A percentile compares a stretch with the other conserved stretches of the same genome.
Evolutionary conservation across 2,888 invertebrate genomes (phyloP).

Genomic region (Nymphalis polychloros): DNA sequence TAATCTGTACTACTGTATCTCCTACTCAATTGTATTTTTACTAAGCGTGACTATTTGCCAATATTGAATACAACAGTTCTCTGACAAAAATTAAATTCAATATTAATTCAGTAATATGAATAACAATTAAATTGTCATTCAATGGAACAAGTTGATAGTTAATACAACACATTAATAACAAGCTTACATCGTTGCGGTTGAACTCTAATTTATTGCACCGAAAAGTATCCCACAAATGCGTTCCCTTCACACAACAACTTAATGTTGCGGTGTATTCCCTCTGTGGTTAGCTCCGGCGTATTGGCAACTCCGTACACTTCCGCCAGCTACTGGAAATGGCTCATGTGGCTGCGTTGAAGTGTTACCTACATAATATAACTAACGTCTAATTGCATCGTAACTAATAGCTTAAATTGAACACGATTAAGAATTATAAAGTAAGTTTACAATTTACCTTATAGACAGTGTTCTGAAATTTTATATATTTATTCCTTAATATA

Average conservation of each 20-base stretch:
- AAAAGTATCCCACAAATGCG: slow-evolving; percentile 39
- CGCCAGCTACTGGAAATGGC: slow-evolving; percentile 1
- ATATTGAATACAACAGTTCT: neutral
- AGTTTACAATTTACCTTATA: no score
- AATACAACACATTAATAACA: slow-evolving; percentile 31
- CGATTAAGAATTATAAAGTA: no score
- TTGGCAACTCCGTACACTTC: slow-evolving; percentile 17
- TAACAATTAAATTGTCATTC: neutral
- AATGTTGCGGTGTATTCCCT: slow-evolving; percentile 39
- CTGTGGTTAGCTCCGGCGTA: slow-evolving; percentile 40
- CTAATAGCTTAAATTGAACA: neutral
- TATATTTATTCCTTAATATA: no score
- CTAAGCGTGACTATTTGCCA: no score
- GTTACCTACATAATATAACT: no score
- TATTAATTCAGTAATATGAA: neutral
- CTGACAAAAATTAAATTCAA: neutral
- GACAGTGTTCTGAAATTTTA: no score
- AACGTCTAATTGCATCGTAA: no score
- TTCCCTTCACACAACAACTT: slow-evolving; percentile 48
- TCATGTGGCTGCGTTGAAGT: neutral
- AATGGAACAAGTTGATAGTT: neutral
- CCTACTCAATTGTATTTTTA: no score
- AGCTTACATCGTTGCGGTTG: slow-evolving; percentile 36
- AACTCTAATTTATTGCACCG: slow-evolving; percentile 36
- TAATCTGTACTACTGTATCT: no score